phyloP scores from a whole-genome alignment of 23 tunicate genomes.

The Aplidium turbinatum region DNA sequence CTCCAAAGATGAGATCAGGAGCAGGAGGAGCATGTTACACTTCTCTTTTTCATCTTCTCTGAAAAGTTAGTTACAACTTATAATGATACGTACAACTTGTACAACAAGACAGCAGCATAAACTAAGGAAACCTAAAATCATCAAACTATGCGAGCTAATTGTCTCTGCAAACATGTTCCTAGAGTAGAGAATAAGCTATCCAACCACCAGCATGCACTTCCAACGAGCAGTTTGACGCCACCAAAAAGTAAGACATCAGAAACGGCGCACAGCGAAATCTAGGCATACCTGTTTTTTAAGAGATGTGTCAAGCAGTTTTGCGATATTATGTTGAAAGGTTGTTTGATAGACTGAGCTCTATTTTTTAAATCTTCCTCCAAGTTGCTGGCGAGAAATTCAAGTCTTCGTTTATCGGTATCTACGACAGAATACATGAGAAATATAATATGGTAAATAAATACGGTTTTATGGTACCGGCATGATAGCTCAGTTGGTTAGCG shows the following conservation, averaged over 20 bases:
- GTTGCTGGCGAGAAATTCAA: conserved; percentile 60
- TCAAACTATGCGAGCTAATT: no score
- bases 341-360: conserved; percentile 17
- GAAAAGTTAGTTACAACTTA: neutral
- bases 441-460: neutral
- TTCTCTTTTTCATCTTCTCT: conserved; percentile 65
- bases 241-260: no score
- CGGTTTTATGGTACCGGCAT: no score
- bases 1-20: conserved; percentile 64
- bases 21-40: conserved; percentile 78
- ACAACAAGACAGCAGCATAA: neutral
- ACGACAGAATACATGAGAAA: neutral
- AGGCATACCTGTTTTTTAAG: conserved; percentile 15
- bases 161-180: no score
- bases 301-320: conserved; percentile 19
- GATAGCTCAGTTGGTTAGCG: no score
- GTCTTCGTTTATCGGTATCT: conserved; percentile 78
- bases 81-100: neutral
- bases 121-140: no score
- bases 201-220: no score
- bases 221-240: no score
- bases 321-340: conserved; percentile 1
- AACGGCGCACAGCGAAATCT: no score
- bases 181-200: no score
- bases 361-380: conserved; percentile 54